phyloP scores from a whole-genome alignment of 2,113 vertebrate genomes.

The Aix galericulata region DNA sequence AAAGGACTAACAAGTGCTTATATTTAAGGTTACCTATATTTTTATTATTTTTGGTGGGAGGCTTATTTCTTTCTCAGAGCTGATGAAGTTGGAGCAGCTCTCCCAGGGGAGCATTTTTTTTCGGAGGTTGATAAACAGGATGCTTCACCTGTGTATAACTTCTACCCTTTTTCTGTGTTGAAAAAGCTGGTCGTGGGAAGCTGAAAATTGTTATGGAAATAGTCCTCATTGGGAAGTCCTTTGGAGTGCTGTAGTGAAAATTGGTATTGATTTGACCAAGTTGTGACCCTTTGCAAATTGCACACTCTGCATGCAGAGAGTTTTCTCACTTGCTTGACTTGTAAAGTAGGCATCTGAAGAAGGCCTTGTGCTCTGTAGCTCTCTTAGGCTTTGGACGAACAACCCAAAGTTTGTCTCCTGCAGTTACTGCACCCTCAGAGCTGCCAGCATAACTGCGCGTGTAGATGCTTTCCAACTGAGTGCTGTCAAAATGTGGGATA shows the following conservation, averaged over 20 bases:
- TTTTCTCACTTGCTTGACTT: not conserved
- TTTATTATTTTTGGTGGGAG: not conserved
- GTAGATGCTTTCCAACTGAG: not conserved
- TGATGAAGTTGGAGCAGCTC: not conserved
- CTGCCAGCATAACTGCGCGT: not conserved
- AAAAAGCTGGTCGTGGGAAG: not conserved
- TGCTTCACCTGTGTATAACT: not conserved
- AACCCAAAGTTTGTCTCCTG: not conserved
- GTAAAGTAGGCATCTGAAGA: not conserved
- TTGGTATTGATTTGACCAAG: constrained; percentile 44
- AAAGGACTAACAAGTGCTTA: not conserved
- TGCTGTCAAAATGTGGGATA: not conserved
- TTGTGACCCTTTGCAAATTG: constrained; percentile 4
- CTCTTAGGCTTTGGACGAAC: not conserved
- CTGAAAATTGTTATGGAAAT: constrained; percentile 25
- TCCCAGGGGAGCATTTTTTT: not conserved
- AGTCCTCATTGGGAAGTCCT: not conserved
- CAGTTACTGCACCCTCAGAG: not conserved
- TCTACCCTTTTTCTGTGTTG: not conserved
- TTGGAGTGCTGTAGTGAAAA: constrained; percentile 12
- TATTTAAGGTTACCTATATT: not conserved
- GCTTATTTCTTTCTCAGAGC: not conserved
- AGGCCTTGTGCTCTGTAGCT: not conserved
- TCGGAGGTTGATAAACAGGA: not conserved
- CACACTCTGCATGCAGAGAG: not conserved